phyloP scores from a whole-genome alignment of 1,140 invertebrate species.

The Drosophila hydei region DNA sequence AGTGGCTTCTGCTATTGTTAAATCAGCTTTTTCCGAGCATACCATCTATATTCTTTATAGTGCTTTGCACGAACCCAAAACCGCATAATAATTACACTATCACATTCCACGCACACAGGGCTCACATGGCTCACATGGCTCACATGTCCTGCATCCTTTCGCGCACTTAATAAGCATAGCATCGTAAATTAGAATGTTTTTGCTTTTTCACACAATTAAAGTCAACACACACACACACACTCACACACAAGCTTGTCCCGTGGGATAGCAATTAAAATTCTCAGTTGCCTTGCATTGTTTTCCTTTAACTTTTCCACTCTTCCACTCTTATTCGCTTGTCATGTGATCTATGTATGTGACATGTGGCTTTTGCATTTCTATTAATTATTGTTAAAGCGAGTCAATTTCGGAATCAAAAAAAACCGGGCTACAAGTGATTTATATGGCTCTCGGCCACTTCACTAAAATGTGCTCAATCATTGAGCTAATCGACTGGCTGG shows the following conservation, averaged over 20 bases:
- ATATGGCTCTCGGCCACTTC: slow-evolving; percentile 39
- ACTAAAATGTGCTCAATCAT: slow-evolving; percentile 61
- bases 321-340: slow-evolving; percentile 17
- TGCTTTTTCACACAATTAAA: slow-evolving; percentile 82
- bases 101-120: slow-evolving; percentile 59
- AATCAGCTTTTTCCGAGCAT: slow-evolving; percentile 10
- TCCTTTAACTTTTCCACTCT: background rate
- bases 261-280: slow-evolving; percentile 68
- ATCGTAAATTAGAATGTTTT: slow-evolving; percentile 80
- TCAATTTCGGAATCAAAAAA: background rate
- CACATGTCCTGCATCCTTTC: slow-evolving; percentile 66
- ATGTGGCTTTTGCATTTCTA: slow-evolving; percentile 29
- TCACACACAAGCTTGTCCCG: background rate
- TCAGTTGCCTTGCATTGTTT: slow-evolving; percentile 51
- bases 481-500: slow-evolving; percentile 46
- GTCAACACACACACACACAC: slow-evolving; percentile 54
- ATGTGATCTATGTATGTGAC: slow-evolving; percentile 30
- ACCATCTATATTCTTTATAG: slow-evolving; percentile 14
- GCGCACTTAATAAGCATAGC: slow-evolving; percentile 52
- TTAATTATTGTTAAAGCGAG: slow-evolving; percentile 59
- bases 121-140: slow-evolving; percentile 13
- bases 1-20: background rate
- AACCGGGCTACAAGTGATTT: background rate
- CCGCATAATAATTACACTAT: slow-evolving; percentile 81
- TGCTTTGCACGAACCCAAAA: slow-evolving; percentile 51